phyloP scores from a whole-genome alignment of 1,140 invertebrate genomes.

The Heliconius melpomene region DNA sequence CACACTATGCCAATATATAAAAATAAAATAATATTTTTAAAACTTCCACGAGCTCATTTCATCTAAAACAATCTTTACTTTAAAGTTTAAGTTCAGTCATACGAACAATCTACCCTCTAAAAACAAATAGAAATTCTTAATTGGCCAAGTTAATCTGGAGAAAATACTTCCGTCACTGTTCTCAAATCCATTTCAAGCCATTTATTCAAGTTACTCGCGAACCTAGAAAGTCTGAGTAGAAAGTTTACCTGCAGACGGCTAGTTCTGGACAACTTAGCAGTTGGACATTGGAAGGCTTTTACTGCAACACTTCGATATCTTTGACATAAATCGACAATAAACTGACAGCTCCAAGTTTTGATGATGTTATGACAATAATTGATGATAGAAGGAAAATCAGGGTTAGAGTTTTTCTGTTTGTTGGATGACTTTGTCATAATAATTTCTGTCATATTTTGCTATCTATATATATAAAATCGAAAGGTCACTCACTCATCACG shows the following conservation, averaged over 20 bases:
- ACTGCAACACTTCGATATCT: slow-evolving; percentile 24
- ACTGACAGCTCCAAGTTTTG: slow-evolving; percentile 10
- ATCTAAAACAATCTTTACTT: neutral
- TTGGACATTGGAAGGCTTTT: slow-evolving; percentile 37
- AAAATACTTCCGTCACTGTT: slow-evolving; percentile 6
- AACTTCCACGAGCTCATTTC: neutral
- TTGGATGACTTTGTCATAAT: neutral
- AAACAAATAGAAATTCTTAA: slow-evolving; percentile 7
- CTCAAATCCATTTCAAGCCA: slow-evolving; percentile 18
- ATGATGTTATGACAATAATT: neutral
- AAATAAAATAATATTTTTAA: too few relatives aligned
- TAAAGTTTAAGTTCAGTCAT: neutral
- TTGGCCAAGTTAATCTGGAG: slow-evolving; percentile 1
- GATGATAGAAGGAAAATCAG: neutral
- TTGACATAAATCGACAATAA: slow-evolving; percentile 24
- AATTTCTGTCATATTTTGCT: too few relatives aligned
- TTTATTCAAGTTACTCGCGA: slow-evolving; percentile 14
- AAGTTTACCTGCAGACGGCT: slow-evolving; percentile 36
- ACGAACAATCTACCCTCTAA: neutral
- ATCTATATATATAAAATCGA: too few relatives aligned
- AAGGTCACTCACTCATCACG: too few relatives aligned
- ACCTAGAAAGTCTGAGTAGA: slow-evolving; percentile 28
- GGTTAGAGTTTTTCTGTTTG: neutral
- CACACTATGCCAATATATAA: too few relatives aligned
- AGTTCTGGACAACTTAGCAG: slow-evolving; percentile 31